phyloP scores from a whole-genome alignment of 2,888 invertebrate species.

The Drepana falcataria region DNA sequence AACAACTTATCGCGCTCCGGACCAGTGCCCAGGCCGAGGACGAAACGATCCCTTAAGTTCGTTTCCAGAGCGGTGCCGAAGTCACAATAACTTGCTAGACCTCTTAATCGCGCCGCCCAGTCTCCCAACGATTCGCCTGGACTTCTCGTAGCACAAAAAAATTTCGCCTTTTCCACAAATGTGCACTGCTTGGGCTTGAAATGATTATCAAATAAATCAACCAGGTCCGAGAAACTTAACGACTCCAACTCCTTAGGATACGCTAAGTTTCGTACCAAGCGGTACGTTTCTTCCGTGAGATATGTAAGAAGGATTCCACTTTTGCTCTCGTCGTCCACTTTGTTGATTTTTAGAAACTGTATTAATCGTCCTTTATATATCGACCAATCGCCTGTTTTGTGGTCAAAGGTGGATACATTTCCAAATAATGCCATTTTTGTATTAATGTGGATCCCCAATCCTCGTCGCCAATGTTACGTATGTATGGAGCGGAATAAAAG shows the following conservation, averaged over 20 bases:
- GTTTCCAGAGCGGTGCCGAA: constrained; percentile 15
- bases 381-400: neutral
- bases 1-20: constrained; percentile 3
- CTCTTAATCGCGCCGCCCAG: constrained; percentile 15
- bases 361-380: neutral
- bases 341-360: neutral
- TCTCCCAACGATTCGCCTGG: constrained; percentile 11
- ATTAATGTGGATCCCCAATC: neutral
- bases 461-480: too few species aligned
- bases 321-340: too few species aligned
- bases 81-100: constrained; percentile 13
- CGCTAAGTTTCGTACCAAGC: neutral
- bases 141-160: constrained; percentile 7
- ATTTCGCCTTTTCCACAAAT: constrained; percentile 13
- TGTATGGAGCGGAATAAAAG: too few species aligned
- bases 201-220: constrained; percentile 1
- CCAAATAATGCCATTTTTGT: neutral
- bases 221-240: too few species aligned
- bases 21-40: constrained; percentile 14
- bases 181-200: constrained; percentile 11
- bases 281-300: neutral
- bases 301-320: too few species aligned
- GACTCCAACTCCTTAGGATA: constrained; percentile 11
- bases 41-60: constrained; percentile 14
- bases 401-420: neutral